These are phyloP conservation scores for Acromyrmex charruanus DNA, from an alignment of 1,140 invertebrate species.

Conservation along the genomic window DNA sequence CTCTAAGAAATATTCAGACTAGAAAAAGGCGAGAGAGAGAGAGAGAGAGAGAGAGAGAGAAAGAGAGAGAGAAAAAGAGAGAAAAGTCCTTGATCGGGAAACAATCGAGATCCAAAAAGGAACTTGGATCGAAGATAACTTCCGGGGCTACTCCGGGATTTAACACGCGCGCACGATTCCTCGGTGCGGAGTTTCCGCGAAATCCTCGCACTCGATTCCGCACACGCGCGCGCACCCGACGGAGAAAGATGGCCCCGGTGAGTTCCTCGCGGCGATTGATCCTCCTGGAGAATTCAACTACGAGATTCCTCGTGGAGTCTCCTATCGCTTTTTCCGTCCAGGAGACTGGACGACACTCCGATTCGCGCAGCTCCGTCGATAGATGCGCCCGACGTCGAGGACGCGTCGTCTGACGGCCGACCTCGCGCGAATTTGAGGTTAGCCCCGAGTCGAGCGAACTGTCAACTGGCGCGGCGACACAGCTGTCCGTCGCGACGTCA, in stretches of 20 bases:
- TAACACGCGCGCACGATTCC: background rate
- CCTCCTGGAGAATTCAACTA: background rate
- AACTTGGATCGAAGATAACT: background rate
- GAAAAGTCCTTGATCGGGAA: background rate
- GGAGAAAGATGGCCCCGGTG: slow-evolving; percentile 60
- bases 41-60: background rate
- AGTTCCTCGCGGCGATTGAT: background rate
- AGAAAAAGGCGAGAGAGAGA: background rate
- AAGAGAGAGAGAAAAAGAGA: too few species aligned
- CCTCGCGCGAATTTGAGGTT: slow-evolving; percentile 48
- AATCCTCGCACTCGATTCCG: background rate
- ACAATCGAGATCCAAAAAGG: background rate
- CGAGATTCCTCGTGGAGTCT: background rate
- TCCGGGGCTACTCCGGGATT: background rate
- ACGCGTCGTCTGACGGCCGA: too few species aligned
- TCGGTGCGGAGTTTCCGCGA: background rate
- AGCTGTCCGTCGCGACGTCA: slow-evolving; percentile 42
- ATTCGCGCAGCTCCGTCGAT: background rate
- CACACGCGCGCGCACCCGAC: slow-evolving; percentile 7
- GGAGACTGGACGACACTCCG: background rate
- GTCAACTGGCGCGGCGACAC: slow-evolving; percentile 41
- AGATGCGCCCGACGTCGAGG: background rate
- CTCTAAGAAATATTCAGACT: background rate
- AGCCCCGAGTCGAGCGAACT: background rate
- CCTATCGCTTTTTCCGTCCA: background rate